Percentiles rank a stretch among this genome's conserved stretches.
Conservation (phyloP, 2,113 vertebrate genomes). For the Charina bottae region DNA sequence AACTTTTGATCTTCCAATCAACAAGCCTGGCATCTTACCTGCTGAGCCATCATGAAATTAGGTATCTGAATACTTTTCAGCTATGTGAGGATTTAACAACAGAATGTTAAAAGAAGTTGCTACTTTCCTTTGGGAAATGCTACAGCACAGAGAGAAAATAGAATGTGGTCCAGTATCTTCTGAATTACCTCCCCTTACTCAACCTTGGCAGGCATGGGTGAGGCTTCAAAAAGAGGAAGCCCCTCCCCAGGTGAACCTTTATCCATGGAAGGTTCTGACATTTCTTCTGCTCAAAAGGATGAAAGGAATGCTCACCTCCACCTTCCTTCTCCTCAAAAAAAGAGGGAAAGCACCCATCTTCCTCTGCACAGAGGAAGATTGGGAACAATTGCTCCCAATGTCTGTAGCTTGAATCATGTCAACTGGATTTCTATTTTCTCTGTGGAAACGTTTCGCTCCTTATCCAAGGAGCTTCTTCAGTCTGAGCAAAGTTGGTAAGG, state of each 20-base stretch:
- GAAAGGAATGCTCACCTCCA: no score
- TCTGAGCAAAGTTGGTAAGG: no score
- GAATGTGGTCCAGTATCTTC: neutral
- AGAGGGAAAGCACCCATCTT: neutral
- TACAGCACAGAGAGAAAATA: neutral
- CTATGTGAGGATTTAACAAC: neutral
- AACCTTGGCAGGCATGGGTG: neutral
- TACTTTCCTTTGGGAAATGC: neutral
- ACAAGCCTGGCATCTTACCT: no score
- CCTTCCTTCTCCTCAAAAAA: no score
- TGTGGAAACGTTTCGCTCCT: no score
- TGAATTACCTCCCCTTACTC: neutral
- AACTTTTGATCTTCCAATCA: no score
- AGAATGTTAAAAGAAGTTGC: neutral
- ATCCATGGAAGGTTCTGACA: no score
- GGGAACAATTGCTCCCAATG: neutral
- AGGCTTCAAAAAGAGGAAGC: neutral
- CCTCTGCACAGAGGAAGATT: neutral
- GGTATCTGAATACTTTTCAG: neutral
- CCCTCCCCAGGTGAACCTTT: neutral
- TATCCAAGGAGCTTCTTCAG: no score
- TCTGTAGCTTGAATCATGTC: no score
- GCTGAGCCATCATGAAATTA: neutral
- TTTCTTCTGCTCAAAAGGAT: no score
- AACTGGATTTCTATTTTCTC: no score